Base-by-base conservation (phyloP, 1,140 invertebrate genomes). In the Apocrypta bakeri region DNA sequence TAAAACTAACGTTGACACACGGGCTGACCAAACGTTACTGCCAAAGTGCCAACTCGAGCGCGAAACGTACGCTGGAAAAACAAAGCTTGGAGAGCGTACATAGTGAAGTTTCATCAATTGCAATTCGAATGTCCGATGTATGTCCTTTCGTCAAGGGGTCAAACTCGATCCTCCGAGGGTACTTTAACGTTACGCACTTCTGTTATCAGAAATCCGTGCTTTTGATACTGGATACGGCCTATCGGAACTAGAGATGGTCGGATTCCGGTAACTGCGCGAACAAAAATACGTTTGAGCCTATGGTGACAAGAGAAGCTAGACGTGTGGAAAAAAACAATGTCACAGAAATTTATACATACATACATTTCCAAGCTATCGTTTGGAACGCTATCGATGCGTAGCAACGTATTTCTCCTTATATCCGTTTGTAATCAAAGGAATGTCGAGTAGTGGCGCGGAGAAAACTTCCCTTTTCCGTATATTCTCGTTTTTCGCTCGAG, bases 361-460 rank as follows among this genome's bases (percentile, higher is more conserved):
- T 21, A 8, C 21, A 9, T 9, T 48, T 48, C 14, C 42, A 48
- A 17, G 14, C 42, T 8, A 74, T 56, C n/a, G n/a, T n/a, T n/a
- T n/a, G n/a, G n/a, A n/a, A n/a, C n/a, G n/a, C n/a, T n/a, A n/a
- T n/a, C n/a, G n/a, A n/a, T n/a, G n/a, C n/a, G n/a, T n/a, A n/a
- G n/a, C n/a, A n/a, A n/a, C n/a, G n/a, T n/a, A n/a, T n/a, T n/a
- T n/a, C n/a, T n/a, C n/a, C n/a, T n/a, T n/a, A n/a, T n/a, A n/a
- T n/a, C n/a, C n/a, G n/a, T n/a, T 63, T 64, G 33, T 42, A 78
- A 78, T 78, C 63, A 63, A 68, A 78, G 42, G 33, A 71, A 42
- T 17, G 48, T n/a, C n/a, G 14, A 56, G 3, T 7, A 21, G 14
- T 6, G 48, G 17, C 48, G 17, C 33, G 24, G 12, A 64, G 33